Conservation (phyloP, 1,140 invertebrate species). For the Streblospio benedicti region DNA sequence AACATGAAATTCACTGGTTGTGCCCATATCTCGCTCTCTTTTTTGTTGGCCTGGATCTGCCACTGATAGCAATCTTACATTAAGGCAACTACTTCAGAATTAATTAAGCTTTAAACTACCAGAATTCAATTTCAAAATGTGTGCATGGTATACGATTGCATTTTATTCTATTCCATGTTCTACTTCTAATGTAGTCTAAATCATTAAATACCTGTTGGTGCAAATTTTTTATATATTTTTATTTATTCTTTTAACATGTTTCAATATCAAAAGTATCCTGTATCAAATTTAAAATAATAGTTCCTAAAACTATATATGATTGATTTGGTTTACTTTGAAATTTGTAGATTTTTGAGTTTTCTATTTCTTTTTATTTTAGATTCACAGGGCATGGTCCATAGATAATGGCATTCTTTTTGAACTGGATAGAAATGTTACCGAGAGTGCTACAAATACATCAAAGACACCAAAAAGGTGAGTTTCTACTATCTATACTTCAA, state of each 20-base stretch:
- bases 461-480: constrained; percentile 12
- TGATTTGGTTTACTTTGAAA: background rate
- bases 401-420: constrained; percentile 43
- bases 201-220: background rate
- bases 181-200: no score
- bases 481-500: background rate
- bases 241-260: constrained; percentile 12
- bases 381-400: constrained; percentile 35
- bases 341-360: background rate
- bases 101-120: constrained; percentile 5
- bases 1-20: background rate
- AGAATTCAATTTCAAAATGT: background rate
- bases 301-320: background rate
- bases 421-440: constrained; percentile 32
- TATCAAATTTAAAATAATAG: background rate
- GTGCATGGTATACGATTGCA: no score
- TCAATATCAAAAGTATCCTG: constrained; percentile 2
- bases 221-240: background rate
- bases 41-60: background rate
- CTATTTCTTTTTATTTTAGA: constrained; percentile 21
- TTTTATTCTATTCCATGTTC: no score
- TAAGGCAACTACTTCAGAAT: constrained; percentile 6
- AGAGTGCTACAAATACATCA: constrained; percentile 20
- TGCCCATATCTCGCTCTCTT: background rate
- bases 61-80: constrained; percentile 2